Percentiles rank a stretch among this genome's conserved stretches.
Evolutionary conservation across 2,113 vertebrate species (phyloP).

Genomic region (Conger conger): DNA sequence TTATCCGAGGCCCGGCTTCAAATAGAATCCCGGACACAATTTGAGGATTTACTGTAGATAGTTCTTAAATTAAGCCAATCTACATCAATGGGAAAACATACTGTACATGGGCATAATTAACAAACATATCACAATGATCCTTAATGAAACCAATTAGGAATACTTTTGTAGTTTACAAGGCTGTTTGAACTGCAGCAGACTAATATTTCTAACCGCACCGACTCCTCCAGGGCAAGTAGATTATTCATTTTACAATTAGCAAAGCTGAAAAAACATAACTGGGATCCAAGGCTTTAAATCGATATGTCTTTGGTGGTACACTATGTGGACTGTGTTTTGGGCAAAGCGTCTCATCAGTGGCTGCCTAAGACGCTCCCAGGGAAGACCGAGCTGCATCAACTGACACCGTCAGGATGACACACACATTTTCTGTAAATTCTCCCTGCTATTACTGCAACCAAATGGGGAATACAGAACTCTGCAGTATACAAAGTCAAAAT

Average conservation of each 20-base stretch:
- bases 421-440: not conserved
- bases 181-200: not conserved
- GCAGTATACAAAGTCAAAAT: not conserved
- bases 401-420: not conserved
- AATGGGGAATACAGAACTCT: not conserved
- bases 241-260: not conserved
- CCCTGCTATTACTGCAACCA: not conserved
- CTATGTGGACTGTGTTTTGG: not conserved
- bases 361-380: not conserved
- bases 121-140: not conserved
- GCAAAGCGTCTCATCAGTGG: not conserved
- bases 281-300: not conserved
- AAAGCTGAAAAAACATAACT: not conserved
- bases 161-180: not conserved
- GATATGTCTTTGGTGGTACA: not conserved
- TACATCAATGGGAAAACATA: too few species aligned
- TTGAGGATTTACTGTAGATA: too few species aligned
- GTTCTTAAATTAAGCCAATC: too few species aligned
- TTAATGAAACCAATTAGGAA: not conserved
- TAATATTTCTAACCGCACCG: not conserved
- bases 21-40: too few species aligned
- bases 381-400: not conserved
- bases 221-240: not conserved
- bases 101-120: too few species aligned
- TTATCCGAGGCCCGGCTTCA: too few species aligned